Conservation (phyloP, 2,797 vertebrate genomes). For the Platyrinchus mystaceus region DNA sequence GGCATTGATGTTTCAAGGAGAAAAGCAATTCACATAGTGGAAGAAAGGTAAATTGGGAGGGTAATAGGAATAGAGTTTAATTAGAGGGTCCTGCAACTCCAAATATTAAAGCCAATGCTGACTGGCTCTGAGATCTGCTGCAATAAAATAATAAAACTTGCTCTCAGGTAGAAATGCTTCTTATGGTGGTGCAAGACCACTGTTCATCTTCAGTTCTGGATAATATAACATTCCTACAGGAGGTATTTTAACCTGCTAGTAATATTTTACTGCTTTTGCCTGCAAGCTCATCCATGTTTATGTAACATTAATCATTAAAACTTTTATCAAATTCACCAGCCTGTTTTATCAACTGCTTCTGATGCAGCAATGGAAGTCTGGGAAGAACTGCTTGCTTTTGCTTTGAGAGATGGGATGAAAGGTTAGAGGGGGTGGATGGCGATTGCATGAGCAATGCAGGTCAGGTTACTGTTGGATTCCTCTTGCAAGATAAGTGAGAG, state of each 20-base stretch:
- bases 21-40: neutral
- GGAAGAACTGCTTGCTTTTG: neutral
- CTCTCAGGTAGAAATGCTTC: neutral
- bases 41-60: neutral
- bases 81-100: neutral
- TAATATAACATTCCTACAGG: neutral
- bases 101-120: neutral
- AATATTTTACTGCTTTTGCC: constrained; percentile 1
- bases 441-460: constrained; percentile 67
- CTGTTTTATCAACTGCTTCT: neutral
- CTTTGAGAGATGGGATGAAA: constrained; percentile 46
- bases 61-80: neutral
- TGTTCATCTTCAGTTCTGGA: neutral
- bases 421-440: constrained; percentile 40
- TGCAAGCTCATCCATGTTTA: neutral
- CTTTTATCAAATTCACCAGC: neutral
- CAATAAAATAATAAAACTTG: neutral
- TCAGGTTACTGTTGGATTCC: constrained; percentile 73
- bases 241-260: neutral
- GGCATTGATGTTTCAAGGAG: neutral
- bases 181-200: neutral
- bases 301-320: constrained; percentile 23
- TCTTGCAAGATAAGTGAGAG: constrained; percentile 74
- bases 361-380: constrained; percentile 15
- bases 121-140: neutral